Base-by-base conservation (phyloP, 2,888 invertebrate species). In the Tachina grossa region DNA sequence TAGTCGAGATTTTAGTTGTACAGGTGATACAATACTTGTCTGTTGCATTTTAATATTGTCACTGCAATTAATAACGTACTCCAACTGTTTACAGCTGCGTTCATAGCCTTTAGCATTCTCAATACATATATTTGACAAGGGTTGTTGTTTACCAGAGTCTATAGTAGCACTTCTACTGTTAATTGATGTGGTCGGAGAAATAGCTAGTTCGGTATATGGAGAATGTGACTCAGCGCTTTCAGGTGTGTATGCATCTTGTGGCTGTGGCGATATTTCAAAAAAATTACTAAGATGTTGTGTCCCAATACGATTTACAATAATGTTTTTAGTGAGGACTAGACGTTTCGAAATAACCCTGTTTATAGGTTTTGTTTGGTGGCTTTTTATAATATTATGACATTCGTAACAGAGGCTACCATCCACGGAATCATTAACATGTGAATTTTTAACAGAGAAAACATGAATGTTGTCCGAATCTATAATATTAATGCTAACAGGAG, bases 161-260 rank as follows among this genome's bases (percentile, higher is more conserved):
- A 71, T 84, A 79, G 3, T 47, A 9, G 87, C 87, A 88, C 88
- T 89, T 77, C 86, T 88, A 86, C 88, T 89, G 75, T 88, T 88
- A 83, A 88, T 91, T 59, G 89, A 90, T 59, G 88, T 88, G 55
- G 87, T 88, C 49, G 87, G 88, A 31, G 85, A 88, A 81, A 88
- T 88, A 39, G 87, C 91, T 1, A 91, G 65, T 68, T 93, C 95
- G 0, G 94, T 93, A 84, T 94, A 94, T 0, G 96, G 96, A 61
- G 96, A 95, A 89, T 95, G 96, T 31, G 96, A 96, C 89, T 96
- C 96, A 87, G 95, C 94, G 91, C 96, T 96, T 89, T 97, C 97
- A n/a, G 97, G 97, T 0, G 97, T 97, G 89, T 97, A 97, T 0
- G 97, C 96, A 88, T 96, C 96, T 72, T 88, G 87, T 39, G 86